These are phyloP conservation scores for Bufo gargarizans DNA, from an alignment of 2,113 vertebrate genomes.

Conservation along the genomic window DNA sequence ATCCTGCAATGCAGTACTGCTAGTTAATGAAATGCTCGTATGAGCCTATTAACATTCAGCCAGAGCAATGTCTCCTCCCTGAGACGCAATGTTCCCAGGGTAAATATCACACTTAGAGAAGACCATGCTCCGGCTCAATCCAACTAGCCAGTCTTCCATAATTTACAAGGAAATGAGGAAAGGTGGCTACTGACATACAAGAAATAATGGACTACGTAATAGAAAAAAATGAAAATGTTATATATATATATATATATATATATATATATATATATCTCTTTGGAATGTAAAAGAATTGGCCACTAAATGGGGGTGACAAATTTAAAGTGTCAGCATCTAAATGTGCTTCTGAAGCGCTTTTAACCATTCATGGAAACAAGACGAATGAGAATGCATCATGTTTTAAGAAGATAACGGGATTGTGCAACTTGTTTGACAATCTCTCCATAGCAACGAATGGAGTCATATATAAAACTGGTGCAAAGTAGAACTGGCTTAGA, in stretches of 20 bases:
- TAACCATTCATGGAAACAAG: not conserved
- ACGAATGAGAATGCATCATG: not conserved
- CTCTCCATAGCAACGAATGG: no score
- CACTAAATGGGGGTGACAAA: not conserved
- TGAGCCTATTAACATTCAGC: slow-evolving; percentile 72
- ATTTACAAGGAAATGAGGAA: not conserved
- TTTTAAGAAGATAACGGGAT: not conserved
- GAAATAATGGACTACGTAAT: not conserved
- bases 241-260: no score
- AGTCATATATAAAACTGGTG: no score
- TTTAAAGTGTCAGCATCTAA: not conserved
- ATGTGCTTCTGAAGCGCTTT: not conserved
- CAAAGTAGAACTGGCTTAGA: no score
- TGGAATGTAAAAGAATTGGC: not conserved
- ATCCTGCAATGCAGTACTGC: slow-evolving; percentile 76
- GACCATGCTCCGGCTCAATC: not conserved
- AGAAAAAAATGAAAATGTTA: not conserved
- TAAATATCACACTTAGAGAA: slow-evolving; percentile 49
- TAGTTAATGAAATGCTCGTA: slow-evolving; percentile 77
- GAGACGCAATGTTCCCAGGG: slow-evolving; percentile 56
- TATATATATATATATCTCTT: not conserved
- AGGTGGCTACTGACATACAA: not conserved
- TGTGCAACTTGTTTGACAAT: no score
- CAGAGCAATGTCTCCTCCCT: slow-evolving; percentile 65
- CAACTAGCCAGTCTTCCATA: slow-evolving; percentile 2